These are phyloP conservation scores for Xanthia icteritia DNA, from an alignment of 2,888 invertebrate species.

Conservation along the genomic window DNA sequence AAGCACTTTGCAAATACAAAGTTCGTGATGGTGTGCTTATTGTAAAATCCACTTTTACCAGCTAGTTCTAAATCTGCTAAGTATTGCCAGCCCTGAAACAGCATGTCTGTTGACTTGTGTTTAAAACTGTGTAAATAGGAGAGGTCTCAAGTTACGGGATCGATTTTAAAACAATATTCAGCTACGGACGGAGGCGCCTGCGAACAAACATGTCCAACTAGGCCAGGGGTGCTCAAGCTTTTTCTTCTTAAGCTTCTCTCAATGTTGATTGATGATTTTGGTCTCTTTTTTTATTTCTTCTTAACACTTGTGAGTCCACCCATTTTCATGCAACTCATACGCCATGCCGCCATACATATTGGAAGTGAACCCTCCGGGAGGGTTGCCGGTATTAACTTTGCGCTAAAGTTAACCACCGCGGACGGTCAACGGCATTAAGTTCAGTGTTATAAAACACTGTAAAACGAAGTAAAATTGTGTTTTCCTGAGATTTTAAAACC, in stretches of 20 bases:
- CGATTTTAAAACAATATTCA: slow-evolving; percentile 83
- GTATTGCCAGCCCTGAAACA: slow-evolving; percentile 70
- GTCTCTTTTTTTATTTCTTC: not conserved
- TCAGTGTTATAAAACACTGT: too few relatives aligned
- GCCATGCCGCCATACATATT: too few relatives aligned
- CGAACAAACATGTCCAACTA: slow-evolving; percentile 71
- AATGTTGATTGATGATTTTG: not conserved
- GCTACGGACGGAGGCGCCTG: slow-evolving; percentile 75
- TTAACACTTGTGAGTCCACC: too few relatives aligned
- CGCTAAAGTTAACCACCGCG: too few relatives aligned
- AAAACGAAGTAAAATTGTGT: too few relatives aligned
- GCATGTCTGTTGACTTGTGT: slow-evolving; percentile 80
- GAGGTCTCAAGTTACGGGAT: slow-evolving; percentile 80
- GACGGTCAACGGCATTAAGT: too few relatives aligned
- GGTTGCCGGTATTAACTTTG: too few relatives aligned
- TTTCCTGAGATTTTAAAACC: too few relatives aligned
- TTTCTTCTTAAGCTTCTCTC: not conserved
- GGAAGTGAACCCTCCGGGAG: too few relatives aligned
- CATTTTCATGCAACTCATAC: too few relatives aligned
- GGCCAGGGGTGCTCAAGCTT: slow-evolving; percentile 43
- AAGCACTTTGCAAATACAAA: too few relatives aligned
- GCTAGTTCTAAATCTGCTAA: not conserved
- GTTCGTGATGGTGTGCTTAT: too few relatives aligned
- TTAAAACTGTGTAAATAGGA: slow-evolving; percentile 86
- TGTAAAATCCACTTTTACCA: not conserved